phyloP scores from a whole-genome alignment of 1,140 invertebrate genomes.

The Drosophila bocqueti region DNA sequence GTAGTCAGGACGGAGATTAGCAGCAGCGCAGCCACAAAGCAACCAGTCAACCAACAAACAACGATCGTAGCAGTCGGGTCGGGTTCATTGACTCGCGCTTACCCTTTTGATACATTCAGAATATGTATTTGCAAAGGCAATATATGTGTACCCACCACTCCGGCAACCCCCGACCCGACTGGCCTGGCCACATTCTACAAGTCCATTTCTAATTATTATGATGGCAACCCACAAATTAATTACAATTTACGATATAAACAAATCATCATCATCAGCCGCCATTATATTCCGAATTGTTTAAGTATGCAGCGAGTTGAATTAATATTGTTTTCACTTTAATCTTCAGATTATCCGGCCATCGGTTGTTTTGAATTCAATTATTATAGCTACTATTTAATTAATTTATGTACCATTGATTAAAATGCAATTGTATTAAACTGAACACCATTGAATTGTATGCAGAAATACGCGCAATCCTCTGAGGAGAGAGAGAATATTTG shows the following conservation, averaged over 20 bases:
- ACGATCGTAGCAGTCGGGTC: slow-evolving; percentile 9
- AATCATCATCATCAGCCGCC: slow-evolving; percentile 30
- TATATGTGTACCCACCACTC: slow-evolving; percentile 28
- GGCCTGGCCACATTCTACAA: slow-evolving; percentile 50
- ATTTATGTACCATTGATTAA: slow-evolving; percentile 25
- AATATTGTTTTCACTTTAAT: slow-evolving; percentile 17
- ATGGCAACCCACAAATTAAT: slow-evolving; percentile 58
- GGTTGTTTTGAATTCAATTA: slow-evolving; percentile 10
- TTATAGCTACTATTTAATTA: slow-evolving; percentile 19
- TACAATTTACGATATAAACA: slow-evolving; percentile 64
- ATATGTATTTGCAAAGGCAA: slow-evolving; percentile 36
- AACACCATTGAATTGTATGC: slow-evolving; percentile 1
- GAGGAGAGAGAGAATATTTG: background rate
- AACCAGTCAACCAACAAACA: slow-evolving; percentile 5
- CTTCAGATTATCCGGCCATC: background rate
- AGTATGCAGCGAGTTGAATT: slow-evolving; percentile 33
- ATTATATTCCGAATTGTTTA: slow-evolving; percentile 65
- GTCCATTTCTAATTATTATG: slow-evolving; percentile 57
- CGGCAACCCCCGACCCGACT: slow-evolving; percentile 2
- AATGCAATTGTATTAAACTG: slow-evolving; percentile 16
- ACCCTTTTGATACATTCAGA: slow-evolving; percentile 31
- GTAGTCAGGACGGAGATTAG: slow-evolving; percentile 19
- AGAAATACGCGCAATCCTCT: no score
- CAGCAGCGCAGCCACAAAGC: slow-evolving; percentile 1
- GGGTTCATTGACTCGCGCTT: slow-evolving; percentile 15